Conservation (phyloP, 2,113 vertebrate species). For the Melanotaenia duboulayi region DNA sequence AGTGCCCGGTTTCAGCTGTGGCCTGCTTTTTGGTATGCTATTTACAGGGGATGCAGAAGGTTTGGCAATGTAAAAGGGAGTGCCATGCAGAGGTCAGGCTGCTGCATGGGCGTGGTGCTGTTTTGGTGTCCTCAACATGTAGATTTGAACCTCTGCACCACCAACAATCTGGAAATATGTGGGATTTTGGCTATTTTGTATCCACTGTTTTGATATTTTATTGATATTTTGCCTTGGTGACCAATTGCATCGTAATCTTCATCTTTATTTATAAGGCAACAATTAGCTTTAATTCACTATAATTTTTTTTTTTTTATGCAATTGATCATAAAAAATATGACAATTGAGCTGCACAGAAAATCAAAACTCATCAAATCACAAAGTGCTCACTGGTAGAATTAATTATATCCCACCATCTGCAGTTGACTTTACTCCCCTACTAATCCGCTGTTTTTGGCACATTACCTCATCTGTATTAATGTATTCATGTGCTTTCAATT, state of each 20-base stretch:
- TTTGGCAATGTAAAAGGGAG: conserved; percentile 32
- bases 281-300: not conserved
- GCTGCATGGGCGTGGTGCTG: conserved; percentile 75
- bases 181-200: not conserved
- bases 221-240: not conserved
- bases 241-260: not conserved
- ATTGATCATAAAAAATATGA: not conserved
- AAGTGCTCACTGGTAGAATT: conserved; percentile 47
- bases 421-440: conserved; percentile 46
- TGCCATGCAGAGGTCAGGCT: conserved; percentile 74
- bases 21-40: conserved; percentile 18
- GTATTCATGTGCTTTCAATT: conserved; percentile 81
- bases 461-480: conserved; percentile 85
- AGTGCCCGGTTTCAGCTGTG: conserved; percentile 64
- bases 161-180: conserved; percentile 9
- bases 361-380: conserved; percentile 27
- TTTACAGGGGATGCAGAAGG: conserved; percentile 21
- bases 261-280: not conserved
- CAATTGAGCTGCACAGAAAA: conserved; percentile 56
- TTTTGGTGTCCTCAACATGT: conserved; percentile 32
- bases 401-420: conserved; percentile 57
- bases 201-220: conserved; percentile 11
- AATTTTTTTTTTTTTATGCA: not conserved
- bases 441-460: conserved; percentile 79
- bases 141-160: conserved; percentile 5